Base-by-base conservation (phyloP, 1,140 invertebrate species). In the Lethocerus indicus region DNA sequence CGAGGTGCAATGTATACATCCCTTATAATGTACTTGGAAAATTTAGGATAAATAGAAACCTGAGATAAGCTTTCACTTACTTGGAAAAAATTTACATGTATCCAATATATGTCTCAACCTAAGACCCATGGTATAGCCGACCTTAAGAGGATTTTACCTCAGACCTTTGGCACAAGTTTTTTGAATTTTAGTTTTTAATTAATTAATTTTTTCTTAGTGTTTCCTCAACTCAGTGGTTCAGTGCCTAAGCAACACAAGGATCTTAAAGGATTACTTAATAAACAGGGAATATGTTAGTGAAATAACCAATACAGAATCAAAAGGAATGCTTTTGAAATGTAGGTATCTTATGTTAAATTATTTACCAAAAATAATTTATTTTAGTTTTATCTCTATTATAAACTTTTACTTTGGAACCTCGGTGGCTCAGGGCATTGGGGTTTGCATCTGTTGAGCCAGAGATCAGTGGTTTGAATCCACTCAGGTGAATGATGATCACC, bases 171-270 rank as follows among this genome's bases (percentile, higher is more conserved):
- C 3, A 45, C 18, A 47, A 36, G 24, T 14, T 36, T 16, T 45
- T 45, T 42, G 37, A 18, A 16, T 51, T 46, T 37, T 54, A 41
- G 47, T 49, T 60, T 25, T 47, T 48, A 53, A 68, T 62, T 40
- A 66, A 79, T 26, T 36, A 23, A 29, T 9, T 4, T 27, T 32
- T 47, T 52, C n/a, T n/a, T 46, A 52, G 66, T 96, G 91, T 67
- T 96, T 94, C 67, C 94, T 96, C 88, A 95, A 95, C 72, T 90
- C 86, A 54, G 87, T 96, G 20, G 73, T 94, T 12, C 92, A 96
- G 71, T 94, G 91, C 61, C 67, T 96, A 58, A 88, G 86, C 57
- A 90, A 92, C 65, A 91, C 87, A 13, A 72, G 71, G 61, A 78
- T 76, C 23, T 66, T 93, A 26, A 64, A 87, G 29, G 85, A 90